Base-by-base conservation (phyloP, 37 sponge, comb jelly and placozoan species). In the Haliclona indistincta region DNA sequence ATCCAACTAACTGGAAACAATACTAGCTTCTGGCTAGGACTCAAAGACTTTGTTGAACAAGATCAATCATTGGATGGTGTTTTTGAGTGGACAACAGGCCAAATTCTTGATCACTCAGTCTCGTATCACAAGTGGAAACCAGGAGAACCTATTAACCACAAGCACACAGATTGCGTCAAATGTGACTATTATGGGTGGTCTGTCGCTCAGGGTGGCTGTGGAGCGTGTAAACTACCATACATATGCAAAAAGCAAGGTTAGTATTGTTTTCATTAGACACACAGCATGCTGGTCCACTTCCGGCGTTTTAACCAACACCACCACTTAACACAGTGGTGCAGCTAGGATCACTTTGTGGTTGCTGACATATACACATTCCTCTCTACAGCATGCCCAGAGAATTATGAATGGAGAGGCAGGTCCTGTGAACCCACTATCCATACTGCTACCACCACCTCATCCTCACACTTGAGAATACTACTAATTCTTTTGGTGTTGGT, bases 201-300 rank as follows among this genome's bases (percentile, higher is more conserved):
- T 5, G 64, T 86, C 64, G 88, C 82, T 0, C 33, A 17, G 7
- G 73, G 75, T 22, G 88, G 88, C 45, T 86, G 88, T 67, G 88
- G 64, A 22, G 4, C 74, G 6, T 60, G 76, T 4, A 73, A 56
- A 34, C 71, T 80, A 32, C 77, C 88, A 1, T 86, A 70, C 53
- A 77, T 86, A 30, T 86, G 88, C 76, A 81, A 86, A 65, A 86
- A 64, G 49, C 42, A 41, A 79, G 86, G 86, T 79, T 43, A 70
- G 79, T 35, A 28, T 4, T 33, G 13, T 34, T 2, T 3, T 70
- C 23, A 3, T 3, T 55, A n/a, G n/a, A n/a, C n/a, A n/a, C n/a
- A n/a, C n/a, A n/a, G n/a, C n/a, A n/a, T n/a, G n/a, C n/a, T n/a
- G n/a, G n/a, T n/a, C n/a, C n/a, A n/a, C n/a, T n/a, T n/a, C n/a